Evolutionary conservation across 2,113 vertebrate genomes (phyloP).

Genomic region (Microcebus griseorufus): DNA sequence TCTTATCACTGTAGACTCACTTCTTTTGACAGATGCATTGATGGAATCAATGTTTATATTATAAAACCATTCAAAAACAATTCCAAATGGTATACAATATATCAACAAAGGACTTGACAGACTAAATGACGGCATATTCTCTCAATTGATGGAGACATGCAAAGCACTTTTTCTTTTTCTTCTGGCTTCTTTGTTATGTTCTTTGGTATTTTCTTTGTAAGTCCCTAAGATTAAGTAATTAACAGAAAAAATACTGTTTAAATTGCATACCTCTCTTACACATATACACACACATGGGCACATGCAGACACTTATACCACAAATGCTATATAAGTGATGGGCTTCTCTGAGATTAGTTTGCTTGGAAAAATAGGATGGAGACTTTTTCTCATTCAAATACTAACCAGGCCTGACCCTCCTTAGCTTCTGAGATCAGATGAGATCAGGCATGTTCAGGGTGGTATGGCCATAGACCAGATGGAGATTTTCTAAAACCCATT

Average conservation of each 20-base stretch:
- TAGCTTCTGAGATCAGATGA: no score
- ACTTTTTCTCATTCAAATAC: neutral
- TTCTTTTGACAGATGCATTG: neutral
- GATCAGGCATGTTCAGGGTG: no score
- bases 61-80: neutral
- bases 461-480: conserved; percentile 53
- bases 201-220: conserved; percentile 29
- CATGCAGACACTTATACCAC: conserved; percentile 6
- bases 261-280: neutral
- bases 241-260: conserved; percentile 60
- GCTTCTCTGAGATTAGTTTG: conserved; percentile 65
- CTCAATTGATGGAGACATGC: conserved; percentile 51
- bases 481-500: conserved; percentile 69
- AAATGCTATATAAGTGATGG: conserved; percentile 55
- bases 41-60: neutral
- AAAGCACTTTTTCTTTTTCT: neutral
- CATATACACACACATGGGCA: neutral
- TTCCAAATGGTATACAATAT: neutral
- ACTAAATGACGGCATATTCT: neutral
- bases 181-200: neutral
- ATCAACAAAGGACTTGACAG: neutral
- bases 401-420: no score
- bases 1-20: neutral
- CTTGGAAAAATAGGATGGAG: conserved; percentile 73
- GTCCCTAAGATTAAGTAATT: conserved; percentile 56